Evolutionary conservation across 2,888 invertebrate species (phyloP), one percentile per base, ranked within the genome.

Genomic region (Azorinus chamasolen): DNA sequence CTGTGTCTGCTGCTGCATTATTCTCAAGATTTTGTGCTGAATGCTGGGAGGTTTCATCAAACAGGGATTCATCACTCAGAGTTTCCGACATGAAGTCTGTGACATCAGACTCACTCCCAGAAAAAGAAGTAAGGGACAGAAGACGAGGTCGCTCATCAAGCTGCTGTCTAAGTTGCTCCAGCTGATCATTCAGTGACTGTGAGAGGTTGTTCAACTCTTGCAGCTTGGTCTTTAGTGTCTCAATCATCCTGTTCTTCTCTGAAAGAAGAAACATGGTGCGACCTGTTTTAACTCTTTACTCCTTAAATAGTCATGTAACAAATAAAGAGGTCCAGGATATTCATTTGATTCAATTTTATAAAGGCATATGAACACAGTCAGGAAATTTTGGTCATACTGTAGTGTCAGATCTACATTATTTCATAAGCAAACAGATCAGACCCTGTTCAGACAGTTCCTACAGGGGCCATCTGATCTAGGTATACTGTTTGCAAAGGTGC

Each of bases 201-300:
- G 85, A 83, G 22, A 84, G 57, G 8, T 75, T 78, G 57, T 79
- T 84, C 24, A 87, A 70, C 59, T 86, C 83, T 22, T 83, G 77
- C 20, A 86, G 63, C 53, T 84, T 83, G n/a, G 79, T 71, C 58
- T 84, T 80, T 54, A 86, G 71, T 39, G 78, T 79, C 37, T 86
- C 79, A 22, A 84, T 83, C 77, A 85, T 73, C 43, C 78, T 64
- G 66, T 82, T 79, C 68, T 83, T 83, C 53, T 84, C 87, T 87
- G 79, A 63, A 87, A 80, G 27, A 37, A 57, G 51, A 46, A 65
- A 51, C 37, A 62, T 51, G n/a, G n/a, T n/a, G n/a, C n/a, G n/a
- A n/a, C n/a, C n/a, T n/a, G n/a, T n/a, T n/a, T n/a, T n/a, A n/a
- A n/a, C n/a, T n/a, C n/a, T n/a, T n/a, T n/a, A n/a, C n/a, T n/a